phyloP scores from a whole-genome alignment of 2,888 invertebrate genomes.

The Dasysyrphus albostriatus region DNA sequence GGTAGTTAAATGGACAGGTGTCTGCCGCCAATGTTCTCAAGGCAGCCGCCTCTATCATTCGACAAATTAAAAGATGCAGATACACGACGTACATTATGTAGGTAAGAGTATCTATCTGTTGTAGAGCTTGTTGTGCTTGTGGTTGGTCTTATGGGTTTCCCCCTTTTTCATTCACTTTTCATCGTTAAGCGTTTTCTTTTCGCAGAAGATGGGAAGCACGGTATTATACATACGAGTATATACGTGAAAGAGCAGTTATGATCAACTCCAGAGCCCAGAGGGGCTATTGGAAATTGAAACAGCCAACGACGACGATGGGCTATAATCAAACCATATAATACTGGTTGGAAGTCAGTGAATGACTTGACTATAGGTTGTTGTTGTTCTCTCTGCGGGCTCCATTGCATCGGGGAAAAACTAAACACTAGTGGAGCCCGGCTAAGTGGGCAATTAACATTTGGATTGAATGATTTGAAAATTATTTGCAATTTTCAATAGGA shows the following conservation, averaged over 20 bases:
- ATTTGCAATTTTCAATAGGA: conserved; percentile 33
- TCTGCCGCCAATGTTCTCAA: conserved; percentile 36
- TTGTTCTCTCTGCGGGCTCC: conserved; percentile 23
- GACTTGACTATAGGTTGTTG: conserved; percentile 9
- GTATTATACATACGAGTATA: too few species aligned
- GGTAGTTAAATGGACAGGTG: conserved; percentile 59
- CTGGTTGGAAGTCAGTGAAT: conserved; percentile 36
- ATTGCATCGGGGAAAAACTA: conserved; percentile 21
- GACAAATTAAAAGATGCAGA: conserved; percentile 62
- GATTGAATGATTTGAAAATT: conserved; percentile 65
- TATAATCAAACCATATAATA: conserved; percentile 35
- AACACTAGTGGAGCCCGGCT: conserved; percentile 30
- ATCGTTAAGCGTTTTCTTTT: conserved; percentile 1
- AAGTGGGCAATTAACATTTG: conserved; percentile 66
- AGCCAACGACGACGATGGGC: conserved; percentile 1
- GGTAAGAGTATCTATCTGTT: not conserved
- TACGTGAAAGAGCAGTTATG: conserved; percentile 16
- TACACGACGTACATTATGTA: conserved; percentile 40
- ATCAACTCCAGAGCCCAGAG: conserved; percentile 14
- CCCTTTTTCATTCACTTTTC: conserved; percentile 27
- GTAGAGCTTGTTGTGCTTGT: not conserved
- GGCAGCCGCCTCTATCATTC: conserved; percentile 43
- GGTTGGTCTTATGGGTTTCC: conserved; percentile 13
- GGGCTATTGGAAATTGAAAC: conserved; percentile 23
- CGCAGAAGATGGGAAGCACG: not conserved